Evolutionary conservation across 2,113 vertebrate species (phyloP).

Genomic region (Notiomystis cincta): DNA sequence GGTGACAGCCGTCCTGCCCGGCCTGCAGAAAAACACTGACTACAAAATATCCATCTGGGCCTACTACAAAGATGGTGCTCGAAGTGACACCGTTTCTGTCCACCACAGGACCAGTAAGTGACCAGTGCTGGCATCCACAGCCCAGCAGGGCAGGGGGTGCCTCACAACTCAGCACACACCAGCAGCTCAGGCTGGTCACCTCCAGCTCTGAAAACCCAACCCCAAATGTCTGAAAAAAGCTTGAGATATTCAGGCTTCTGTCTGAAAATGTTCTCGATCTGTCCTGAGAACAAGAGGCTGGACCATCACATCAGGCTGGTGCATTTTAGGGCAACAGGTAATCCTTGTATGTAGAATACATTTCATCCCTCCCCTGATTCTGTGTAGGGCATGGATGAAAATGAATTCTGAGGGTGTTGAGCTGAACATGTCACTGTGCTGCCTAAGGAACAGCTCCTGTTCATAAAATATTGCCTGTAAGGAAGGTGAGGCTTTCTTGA

Average conservation of each 20-base stretch:
- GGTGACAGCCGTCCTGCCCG: slow-evolving; percentile 75
- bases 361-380: not conserved
- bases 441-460: not conserved
- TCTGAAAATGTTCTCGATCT: not conserved
- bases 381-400: not conserved
- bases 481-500: not conserved
- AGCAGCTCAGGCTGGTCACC: not conserved
- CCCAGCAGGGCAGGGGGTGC: not conserved
- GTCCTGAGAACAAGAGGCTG: not conserved
- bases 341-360: not conserved
- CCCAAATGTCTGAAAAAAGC: not conserved
- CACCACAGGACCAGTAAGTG: slow-evolving; percentile 87
- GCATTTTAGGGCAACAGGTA: not conserved
- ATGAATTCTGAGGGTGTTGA: not conserved
- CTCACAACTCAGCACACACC: not conserved
- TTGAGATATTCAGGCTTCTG: not conserved
- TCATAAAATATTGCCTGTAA: not conserved
- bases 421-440: not conserved
- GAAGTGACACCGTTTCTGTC: slow-evolving; percentile 83
- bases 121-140: accelerated
- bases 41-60: slow-evolving; percentile 91
- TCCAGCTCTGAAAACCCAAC: not conserved
- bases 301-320: not conserved
- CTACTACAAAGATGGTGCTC: slow-evolving; percentile 85
- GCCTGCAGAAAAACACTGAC: slow-evolving; percentile 81